Base-by-base conservation (phyloP, 2,888 invertebrate genomes). In the Eledona agricola region DNA sequence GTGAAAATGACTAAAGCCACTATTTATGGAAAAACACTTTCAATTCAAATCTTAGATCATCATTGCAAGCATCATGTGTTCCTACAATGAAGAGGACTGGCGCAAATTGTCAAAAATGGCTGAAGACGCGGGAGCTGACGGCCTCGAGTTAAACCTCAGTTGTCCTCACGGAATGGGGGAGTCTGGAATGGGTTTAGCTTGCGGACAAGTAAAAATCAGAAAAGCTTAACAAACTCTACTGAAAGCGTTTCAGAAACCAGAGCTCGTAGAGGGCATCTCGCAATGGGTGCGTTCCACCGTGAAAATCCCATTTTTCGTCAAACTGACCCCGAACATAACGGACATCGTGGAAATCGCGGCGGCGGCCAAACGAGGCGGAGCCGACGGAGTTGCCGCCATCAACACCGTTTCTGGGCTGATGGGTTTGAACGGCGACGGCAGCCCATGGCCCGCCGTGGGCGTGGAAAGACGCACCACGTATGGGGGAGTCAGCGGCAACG, bases 151-250 rank as follows among this genome's bases (percentile, higher is more conserved):
- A 37, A 99, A 99, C 79, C 77, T 99, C 37, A 97, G 96, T 0
- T 98, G 99, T 74, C 98, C 98, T 0, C 98, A 99, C 76, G 98
- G 98, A 3, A 98, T 99, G 96, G 96, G 96, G 1, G 97, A 97
- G 74, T 86, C 90, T 5, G 97, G 97, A 23, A 98, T 99, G 98
- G 99, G 98, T 0, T 79, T 99, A 38, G 98, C 98, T 29, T 98
- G 98, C 76, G 98, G 98, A 49, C 96, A 97, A 83, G 92, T 90
- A 72, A 56, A 25, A 45, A 4, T 9, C n/a, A 22, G 2, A 4
- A 22, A 22, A 22, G 7, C 6, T 22, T 31, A 19, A 1, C 12
- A 19, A 3, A 19, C 23, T 17, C 13, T 15, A 15, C 7, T 32
- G 1, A 32, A 32, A n/a, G 9, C 3, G 26, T 72, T 69, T 4